Base-by-base conservation (phyloP, 2,797 vertebrate genomes). In the Cryptoblepharus egeriae region DNA sequence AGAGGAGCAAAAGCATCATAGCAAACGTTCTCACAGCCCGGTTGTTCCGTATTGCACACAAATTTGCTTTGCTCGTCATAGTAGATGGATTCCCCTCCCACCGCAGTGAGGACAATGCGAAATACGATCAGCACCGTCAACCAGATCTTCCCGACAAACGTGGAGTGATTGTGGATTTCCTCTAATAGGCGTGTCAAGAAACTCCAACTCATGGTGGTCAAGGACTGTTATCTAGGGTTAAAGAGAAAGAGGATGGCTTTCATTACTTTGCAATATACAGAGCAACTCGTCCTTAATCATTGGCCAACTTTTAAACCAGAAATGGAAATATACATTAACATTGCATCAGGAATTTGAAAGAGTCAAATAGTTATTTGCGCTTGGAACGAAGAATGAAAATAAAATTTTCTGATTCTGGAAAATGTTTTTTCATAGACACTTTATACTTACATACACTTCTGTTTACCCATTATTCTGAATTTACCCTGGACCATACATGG, bases 101-200 rank as follows among this genome's bases (percentile, higher is more conserved):
- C 99, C 0, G 97, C 98, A 0, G 98, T 99, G 2, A 99, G 97
- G 52, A 99, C 98, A 5, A 99, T 99, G 85, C 99, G 98, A 93
- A 99, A 99, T 82, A 99, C 97, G 69, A 99, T 98, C 93, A 99
- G 92, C 84, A 98, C 96, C 0, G 98, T 98, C 96, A 99, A 97
- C 98, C 99, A 99, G 96, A 99, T 98, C 95, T 99, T 99, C 94
- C 99, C 98, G 90, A 99, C 98, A 86, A 99, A 99, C 30, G 99
- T 99, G 85, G 99, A 99, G 93, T 99, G 99, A 95, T 99, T 98
- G 97, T 99, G 98, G 96, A 99, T 99, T 96, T 99, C 98, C 95
- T 99, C 98, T 93, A 99, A 96, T 94, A 99, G 97, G 89, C 98
- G 98, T 69, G 98, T 99, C 96, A 99, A 97, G 95, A 99, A 99